These are phyloP conservation scores for Tyto alba DNA, from an alignment of 2,113 vertebrate species.

Conservation along the genomic window DNA sequence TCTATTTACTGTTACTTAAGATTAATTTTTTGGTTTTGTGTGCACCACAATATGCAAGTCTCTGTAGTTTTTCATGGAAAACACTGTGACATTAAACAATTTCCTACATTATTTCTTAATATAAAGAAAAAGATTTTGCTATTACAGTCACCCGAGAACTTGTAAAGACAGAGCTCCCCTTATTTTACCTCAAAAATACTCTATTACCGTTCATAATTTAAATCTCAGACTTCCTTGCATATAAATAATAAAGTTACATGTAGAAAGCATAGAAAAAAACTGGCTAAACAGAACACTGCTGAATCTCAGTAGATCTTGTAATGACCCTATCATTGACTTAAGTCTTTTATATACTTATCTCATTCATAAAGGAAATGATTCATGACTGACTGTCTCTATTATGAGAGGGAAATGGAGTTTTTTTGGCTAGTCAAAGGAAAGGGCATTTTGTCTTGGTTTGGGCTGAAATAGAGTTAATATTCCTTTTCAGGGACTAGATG, in stretches of 20 bases:
- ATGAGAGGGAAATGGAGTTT: constrained; percentile 25
- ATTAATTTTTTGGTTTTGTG: neutral
- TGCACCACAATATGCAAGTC: neutral
- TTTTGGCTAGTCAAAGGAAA: neutral
- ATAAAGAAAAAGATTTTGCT: neutral
- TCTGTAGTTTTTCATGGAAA: neutral
- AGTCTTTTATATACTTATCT: neutral
- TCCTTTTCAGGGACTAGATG: too few relatives aligned
- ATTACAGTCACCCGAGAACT: neutral
- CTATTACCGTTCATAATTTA: neutral
- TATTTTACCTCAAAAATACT: neutral
- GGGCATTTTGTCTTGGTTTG: too few relatives aligned
- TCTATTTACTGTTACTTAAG: neutral
- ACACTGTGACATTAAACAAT: neutral
- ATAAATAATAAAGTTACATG: neutral
- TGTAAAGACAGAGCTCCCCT: neutral
- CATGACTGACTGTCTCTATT: neutral
- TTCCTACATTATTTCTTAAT: neutral
- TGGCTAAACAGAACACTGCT: neutral
- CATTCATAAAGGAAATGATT: constrained; percentile 32
- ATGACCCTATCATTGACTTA: constrained; percentile 3
- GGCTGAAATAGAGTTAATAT: too few relatives aligned
- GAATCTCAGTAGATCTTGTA: neutral
- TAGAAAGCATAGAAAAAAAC: neutral
- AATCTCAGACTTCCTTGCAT: neutral